Evolutionary conservation across 2,797 vertebrate genomes (phyloP).

Genomic region (Xiphophorus birchmanni): DNA sequence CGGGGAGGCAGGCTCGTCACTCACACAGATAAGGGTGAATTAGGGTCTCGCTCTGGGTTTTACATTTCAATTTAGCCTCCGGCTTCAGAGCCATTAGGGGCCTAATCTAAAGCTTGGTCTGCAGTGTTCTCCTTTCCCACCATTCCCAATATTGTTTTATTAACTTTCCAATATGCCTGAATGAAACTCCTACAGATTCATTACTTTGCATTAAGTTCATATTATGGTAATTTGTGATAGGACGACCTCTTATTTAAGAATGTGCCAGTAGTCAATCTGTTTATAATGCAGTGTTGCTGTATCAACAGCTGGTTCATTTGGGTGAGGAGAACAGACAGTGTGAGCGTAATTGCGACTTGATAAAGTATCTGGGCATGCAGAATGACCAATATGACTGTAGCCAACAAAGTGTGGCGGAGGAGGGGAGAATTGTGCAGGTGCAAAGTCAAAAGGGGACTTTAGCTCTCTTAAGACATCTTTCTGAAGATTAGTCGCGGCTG

Average conservation of each 20-base stretch:
- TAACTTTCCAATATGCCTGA: slow-evolving; percentile 89
- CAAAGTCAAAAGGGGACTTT: slow-evolving; percentile 63
- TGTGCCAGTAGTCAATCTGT: slow-evolving; percentile 72
- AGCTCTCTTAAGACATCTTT: slow-evolving; percentile 48
- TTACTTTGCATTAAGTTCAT: slow-evolving; percentile 93
- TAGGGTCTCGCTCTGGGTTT: slow-evolving; percentile 89
- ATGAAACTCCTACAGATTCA: slow-evolving; percentile 87
- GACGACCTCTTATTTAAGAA: slow-evolving; percentile 87
- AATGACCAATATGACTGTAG: slow-evolving; percentile 64
- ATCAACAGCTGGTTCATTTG: slow-evolving; percentile 72
- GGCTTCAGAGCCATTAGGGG: slow-evolving; percentile 92
- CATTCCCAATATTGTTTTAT: slow-evolving; percentile 88
- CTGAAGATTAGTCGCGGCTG: slow-evolving; percentile 32
- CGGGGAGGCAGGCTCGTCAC: slow-evolving; percentile 78
- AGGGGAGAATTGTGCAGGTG: slow-evolving; percentile 65
- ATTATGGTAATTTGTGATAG: slow-evolving; percentile 91
- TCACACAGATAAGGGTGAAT: slow-evolving; percentile 83
- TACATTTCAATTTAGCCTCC: slow-evolving; percentile 89
- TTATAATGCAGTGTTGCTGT: slow-evolving; percentile 54
- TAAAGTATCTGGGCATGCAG: slow-evolving; percentile 72
- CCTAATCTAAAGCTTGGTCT: slow-evolving; percentile 90
- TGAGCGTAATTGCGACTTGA: slow-evolving; percentile 73
- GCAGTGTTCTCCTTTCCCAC: slow-evolving; percentile 72
- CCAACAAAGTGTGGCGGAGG: slow-evolving; percentile 50
- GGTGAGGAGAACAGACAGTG: slow-evolving; percentile 47